These are phyloP conservation scores for Scaptomyza polygonia DNA, from an alignment of 2,888 invertebrate genomes.

Conservation along the genomic window DNA sequence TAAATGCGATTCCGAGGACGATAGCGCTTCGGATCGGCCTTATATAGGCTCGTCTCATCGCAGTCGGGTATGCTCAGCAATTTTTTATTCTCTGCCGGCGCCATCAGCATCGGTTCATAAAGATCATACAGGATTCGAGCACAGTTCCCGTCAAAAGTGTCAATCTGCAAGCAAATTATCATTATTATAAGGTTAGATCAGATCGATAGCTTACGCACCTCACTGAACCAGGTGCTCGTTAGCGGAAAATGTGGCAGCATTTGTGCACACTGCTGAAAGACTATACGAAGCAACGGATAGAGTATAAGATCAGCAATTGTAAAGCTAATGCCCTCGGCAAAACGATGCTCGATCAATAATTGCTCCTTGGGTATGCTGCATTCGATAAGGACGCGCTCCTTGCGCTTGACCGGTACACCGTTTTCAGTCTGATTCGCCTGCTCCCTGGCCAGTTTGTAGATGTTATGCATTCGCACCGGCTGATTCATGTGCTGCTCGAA, in stretches of 20 bases:
- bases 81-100: slow-evolving; percentile 39
- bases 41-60: slow-evolving; percentile 83
- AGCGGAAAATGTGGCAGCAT: slow-evolving; percentile 86
- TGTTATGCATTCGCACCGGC: slow-evolving; percentile 93
- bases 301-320: slow-evolving; percentile 94
- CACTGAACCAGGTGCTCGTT: slow-evolving; percentile 87
- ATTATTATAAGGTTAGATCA: not conserved
- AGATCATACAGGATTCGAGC: slow-evolving; percentile 70
- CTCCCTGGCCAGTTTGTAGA: slow-evolving; percentile 89
- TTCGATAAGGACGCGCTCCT: slow-evolving; percentile 84
- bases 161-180: slow-evolving; percentile 66
- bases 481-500: slow-evolving; percentile 94
- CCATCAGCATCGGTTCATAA: slow-evolving; percentile 43
- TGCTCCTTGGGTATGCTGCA: slow-evolving; percentile 83
- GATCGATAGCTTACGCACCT: slow-evolving; percentile 50
- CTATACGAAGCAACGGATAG: slow-evolving; percentile 88
- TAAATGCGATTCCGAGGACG: slow-evolving; percentile 90
- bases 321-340: slow-evolving; percentile 92
- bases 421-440: slow-evolving; percentile 83
- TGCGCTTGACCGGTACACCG: slow-evolving; percentile 56
- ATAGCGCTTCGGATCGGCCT: slow-evolving; percentile 90
- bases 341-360: slow-evolving; percentile 87
- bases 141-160: slow-evolving; percentile 72
- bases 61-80: slow-evolving; percentile 76
- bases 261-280: slow-evolving; percentile 85